Evolutionary conservation across 2,797 vertebrate species (phyloP).

Genomic region (Coregonus ussuriensis): DNA sequence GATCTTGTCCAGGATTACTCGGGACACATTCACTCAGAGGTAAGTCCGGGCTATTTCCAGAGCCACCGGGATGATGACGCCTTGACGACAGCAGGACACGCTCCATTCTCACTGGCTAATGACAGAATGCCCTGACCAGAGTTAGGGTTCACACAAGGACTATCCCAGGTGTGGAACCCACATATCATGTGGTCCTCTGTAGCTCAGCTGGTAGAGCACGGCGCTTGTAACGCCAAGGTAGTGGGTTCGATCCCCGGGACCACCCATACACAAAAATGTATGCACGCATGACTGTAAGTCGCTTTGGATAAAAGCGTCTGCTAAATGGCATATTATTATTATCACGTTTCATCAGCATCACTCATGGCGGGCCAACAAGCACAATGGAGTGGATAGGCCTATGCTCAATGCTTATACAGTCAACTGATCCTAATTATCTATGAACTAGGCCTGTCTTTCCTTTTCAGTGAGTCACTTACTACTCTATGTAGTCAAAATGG

Average conservation of each 20-base stretch:
- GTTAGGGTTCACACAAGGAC: not conserved
- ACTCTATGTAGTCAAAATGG: not conserved
- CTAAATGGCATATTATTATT: no score
- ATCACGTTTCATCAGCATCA: not conserved
- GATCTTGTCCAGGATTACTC: slow-evolving; percentile 63
- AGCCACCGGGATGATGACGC: slow-evolving; percentile 57
- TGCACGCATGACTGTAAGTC: no score
- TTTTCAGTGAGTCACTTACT: not conserved
- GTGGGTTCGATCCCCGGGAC: no score
- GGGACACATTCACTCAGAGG: slow-evolving; percentile 62
- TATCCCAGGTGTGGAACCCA: not conserved
- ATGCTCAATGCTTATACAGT: not conserved
- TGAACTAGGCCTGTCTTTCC: not conserved
- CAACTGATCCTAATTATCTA: not conserved
- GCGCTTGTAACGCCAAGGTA: no score
- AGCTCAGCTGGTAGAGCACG: no score
- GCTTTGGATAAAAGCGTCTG: no score
- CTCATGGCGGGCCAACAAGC: not conserved
- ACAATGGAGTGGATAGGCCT: not conserved
- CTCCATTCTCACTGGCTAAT: slow-evolving; percentile 3
- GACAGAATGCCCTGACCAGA: slow-evolving; percentile 3
- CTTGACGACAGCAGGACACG: slow-evolving; percentile 26
- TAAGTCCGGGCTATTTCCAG: slow-evolving; percentile 73
- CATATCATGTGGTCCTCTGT: no score
- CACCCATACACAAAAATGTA: no score